A percentile compares a stretch with the other conserved stretches of the same genome.
Evolutionary conservation across 2,797 vertebrate genomes (phyloP).

Genomic region (Phrynocephalus vlangalii): DNA sequence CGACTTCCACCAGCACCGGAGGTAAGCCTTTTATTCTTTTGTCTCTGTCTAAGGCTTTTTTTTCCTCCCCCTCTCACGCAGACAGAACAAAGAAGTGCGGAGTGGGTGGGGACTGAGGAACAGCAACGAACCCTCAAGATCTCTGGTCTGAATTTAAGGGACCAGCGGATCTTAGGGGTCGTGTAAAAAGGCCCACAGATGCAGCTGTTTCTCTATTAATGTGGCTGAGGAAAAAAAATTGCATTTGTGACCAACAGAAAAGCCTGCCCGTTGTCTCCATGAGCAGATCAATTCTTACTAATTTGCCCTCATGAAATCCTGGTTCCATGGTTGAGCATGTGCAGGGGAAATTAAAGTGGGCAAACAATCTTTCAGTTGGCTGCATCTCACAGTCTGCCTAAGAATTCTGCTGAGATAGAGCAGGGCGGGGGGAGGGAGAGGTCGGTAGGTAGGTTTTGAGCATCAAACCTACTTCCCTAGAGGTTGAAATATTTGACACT

Average conservation of each 20-base stretch:
- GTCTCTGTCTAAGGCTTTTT: no score
- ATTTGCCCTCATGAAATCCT: neutral
- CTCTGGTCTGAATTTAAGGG: no score
- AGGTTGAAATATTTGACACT: slow-evolving; percentile 43
- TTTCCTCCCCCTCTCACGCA: no score
- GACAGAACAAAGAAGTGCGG: no score
- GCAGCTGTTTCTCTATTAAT: neutral
- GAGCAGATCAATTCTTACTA: neutral
- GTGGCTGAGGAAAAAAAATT: neutral
- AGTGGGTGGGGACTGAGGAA: no score
- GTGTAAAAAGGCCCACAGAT: neutral
- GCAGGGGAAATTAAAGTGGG: neutral
- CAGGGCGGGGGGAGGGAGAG: no score
- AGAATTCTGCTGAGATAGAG: slow-evolving; percentile 48
- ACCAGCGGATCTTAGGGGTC: no score
- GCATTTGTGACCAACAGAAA: neutral
- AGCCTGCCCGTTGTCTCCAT: neutral
- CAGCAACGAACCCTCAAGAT: no score
- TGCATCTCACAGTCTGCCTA: slow-evolving; percentile 14
- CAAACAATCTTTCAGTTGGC: neutral
- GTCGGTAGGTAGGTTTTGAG: neutral
- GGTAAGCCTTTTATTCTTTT: no score
- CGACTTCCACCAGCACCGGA: no score
- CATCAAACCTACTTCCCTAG: slow-evolving; percentile 23
- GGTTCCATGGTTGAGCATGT: neutral